These are phyloP conservation scores for Drosophila sp. DNA, from an alignment of 1,140 invertebrate species.

Conservation along the genomic window DNA sequence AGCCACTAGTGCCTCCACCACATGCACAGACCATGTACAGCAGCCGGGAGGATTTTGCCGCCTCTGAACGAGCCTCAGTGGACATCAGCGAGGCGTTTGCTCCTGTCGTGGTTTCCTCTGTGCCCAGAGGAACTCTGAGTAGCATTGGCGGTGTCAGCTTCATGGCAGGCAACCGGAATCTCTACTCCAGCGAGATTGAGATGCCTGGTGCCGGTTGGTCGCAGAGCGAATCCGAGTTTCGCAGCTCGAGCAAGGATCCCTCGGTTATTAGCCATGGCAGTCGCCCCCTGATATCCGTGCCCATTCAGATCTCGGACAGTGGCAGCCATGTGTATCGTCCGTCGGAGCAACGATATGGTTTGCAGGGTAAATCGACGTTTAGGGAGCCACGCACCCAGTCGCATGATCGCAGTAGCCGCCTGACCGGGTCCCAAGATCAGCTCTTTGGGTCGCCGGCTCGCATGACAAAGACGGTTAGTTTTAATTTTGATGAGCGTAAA, in stretches of 20 bases:
- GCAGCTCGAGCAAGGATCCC: conserved; percentile 50
- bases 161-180: conserved; percentile 72
- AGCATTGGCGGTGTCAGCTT: conserved; percentile 53
- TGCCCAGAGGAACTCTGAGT: conserved; percentile 51
- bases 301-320: conserved; percentile 66
- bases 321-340: conserved; percentile 60
- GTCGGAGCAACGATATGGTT: conserved; percentile 63
- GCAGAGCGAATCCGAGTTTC: conserved; percentile 48
- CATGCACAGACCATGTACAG: conserved; percentile 70
- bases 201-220: conserved; percentile 43
- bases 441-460: conserved; percentile 62
- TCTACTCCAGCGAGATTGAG: conserved; percentile 76
- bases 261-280: conserved; percentile 57
- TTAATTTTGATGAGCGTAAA: conserved; percentile 83
- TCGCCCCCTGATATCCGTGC: conserved; percentile 72
- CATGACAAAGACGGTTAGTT: conserved; percentile 85
- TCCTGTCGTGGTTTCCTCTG: conserved; percentile 66
- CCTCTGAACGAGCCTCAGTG: conserved; percentile 61
- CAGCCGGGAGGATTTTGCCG: conserved; percentile 75
- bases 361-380: conserved; percentile 61
- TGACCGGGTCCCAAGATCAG: conserved; percentile 71
- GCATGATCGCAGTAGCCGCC: conserved; percentile 65
- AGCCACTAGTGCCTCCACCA: conserved; percentile 52
- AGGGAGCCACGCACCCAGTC: conserved; percentile 76
- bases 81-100: conserved; percentile 73